These are phyloP conservation scores for Polylopha cassiicola DNA, from an alignment of 2,888 invertebrate genomes.

Conservation along the genomic window DNA sequence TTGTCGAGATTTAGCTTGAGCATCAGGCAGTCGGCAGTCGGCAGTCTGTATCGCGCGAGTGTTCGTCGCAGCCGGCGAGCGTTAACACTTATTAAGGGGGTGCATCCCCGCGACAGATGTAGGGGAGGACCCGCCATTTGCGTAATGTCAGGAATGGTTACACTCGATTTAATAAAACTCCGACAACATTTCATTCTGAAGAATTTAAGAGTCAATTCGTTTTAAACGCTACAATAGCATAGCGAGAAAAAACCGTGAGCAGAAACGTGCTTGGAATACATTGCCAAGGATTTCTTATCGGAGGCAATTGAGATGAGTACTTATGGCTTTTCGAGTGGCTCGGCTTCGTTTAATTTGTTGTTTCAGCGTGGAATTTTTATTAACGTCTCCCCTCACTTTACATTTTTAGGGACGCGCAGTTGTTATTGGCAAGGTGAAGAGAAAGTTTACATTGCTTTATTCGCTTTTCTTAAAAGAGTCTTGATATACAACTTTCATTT, in stretches of 20 bases:
- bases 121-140: conserved; percentile 75
- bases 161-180: conserved; percentile 78
- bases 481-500: neutral
- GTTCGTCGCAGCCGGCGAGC: conserved; percentile 74
- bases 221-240: conserved; percentile 72
- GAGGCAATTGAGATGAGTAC: conserved; percentile 77
- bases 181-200: conserved; percentile 74
- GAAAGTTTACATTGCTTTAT: conserved; percentile 44
- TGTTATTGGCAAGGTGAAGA: conserved; percentile 53
- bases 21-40: conserved; percentile 48
- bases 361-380: conserved; percentile 76
- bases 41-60: conserved; percentile 43
- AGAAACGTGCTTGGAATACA: conserved; percentile 75
- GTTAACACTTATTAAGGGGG: conserved; percentile 78
- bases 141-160: conserved; percentile 77
- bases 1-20: conserved; percentile 75
- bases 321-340: conserved; percentile 78
- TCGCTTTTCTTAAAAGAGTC: conserved; percentile 29
- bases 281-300: conserved; percentile 75
- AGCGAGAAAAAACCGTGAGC: conserved; percentile 73
- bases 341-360: conserved; percentile 78
- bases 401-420: conserved; percentile 53
- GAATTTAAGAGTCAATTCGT: conserved; percentile 77
- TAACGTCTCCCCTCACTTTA: conserved; percentile 72
- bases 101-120: conserved; percentile 77